These are phyloP conservation scores for Nixonia krombeini DNA, from an alignment of 1,140 invertebrate species.

Conservation along the genomic window DNA sequence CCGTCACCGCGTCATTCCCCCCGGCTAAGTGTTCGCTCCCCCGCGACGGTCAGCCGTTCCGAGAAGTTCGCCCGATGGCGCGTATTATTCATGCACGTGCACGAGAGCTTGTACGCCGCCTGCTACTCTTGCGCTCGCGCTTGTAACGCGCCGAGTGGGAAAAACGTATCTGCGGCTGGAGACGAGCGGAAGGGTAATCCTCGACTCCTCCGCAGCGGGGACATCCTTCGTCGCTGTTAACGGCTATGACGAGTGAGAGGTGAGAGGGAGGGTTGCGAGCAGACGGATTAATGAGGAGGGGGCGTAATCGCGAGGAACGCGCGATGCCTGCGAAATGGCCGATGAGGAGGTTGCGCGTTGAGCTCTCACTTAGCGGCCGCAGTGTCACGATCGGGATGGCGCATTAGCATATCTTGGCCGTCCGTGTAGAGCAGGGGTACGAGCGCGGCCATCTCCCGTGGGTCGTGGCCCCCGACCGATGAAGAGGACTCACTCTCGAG, in stretches of 20 bases:
- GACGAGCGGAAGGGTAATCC: too few relatives aligned
- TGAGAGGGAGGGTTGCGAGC: too few relatives aligned
- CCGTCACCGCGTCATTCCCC: too few relatives aligned
- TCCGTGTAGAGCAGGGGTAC: conserved; percentile 32
- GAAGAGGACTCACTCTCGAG: conserved; percentile 35
- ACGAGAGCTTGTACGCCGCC: conserved; percentile 22
- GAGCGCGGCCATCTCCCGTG: conserved; percentile 11
- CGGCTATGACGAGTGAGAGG: too few relatives aligned
- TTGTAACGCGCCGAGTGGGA: neutral
- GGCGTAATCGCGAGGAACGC: conserved; percentile 38
- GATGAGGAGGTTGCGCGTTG: conserved; percentile 34
- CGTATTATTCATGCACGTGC: conserved; percentile 58
- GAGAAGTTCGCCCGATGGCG: conserved; percentile 55
- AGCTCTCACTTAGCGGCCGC: conserved; percentile 54
- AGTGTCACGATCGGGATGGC: conserved; percentile 55
- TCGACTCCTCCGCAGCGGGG: too few relatives aligned
- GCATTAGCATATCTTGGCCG: conserved; percentile 53
- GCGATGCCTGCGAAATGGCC: conserved; percentile 5
- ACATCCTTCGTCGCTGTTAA: too few relatives aligned
- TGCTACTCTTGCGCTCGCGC: conserved; percentile 18
- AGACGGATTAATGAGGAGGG: neutral
- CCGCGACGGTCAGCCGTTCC: conserved; percentile 36
- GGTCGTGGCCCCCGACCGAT: conserved; percentile 44
- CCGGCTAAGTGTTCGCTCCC: too few relatives aligned
- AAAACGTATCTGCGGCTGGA: too few relatives aligned